A percentile compares a stretch with the other conserved stretches of the same genome.
phyloP scores from a whole-genome alignment of 2,797 vertebrate species.

The Bothrops alternatus region DNA sequence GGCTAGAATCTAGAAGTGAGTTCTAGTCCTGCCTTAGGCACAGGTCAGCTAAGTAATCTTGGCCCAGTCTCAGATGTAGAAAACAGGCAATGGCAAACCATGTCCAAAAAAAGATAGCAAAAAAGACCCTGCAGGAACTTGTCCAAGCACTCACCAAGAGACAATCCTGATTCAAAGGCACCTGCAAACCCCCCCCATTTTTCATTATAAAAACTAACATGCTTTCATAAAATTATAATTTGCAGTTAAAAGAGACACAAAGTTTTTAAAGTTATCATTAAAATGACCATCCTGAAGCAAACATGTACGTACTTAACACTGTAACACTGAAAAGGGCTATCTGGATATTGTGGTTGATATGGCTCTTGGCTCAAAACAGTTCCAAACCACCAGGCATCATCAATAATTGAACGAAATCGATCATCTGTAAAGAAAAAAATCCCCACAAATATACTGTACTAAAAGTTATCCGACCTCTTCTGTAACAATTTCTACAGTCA shows the following conservation, averaged over 20 bases:
- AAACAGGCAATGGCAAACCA: not conserved
- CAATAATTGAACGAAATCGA: slow-evolving; percentile 93
- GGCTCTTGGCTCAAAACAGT: slow-evolving; percentile 93
- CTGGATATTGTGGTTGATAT: slow-evolving; percentile 89
- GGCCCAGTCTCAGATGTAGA: not conserved
- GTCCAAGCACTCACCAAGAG: not conserved
- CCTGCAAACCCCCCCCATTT: not conserved
- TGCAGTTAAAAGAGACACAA: not conserved
- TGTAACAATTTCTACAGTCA: not conserved
- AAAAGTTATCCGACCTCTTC: not conserved
- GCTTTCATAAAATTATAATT: not conserved
- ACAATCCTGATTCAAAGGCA: not conserved
- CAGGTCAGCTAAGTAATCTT: not conserved
- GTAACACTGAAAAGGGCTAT: slow-evolving; percentile 97
- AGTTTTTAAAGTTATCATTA: not conserved
- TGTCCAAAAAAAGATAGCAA: too few species aligned
- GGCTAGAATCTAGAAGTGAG: not conserved
- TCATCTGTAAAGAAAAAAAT: slow-evolving; percentile 74
- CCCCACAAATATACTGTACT: not conserved
- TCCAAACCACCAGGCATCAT: slow-evolving; percentile 99
- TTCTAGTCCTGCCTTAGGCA: not conserved
- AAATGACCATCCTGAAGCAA: not conserved
- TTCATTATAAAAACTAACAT: not conserved
- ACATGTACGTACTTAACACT: slow-evolving; percentile 84
- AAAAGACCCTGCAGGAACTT: not conserved